Base-by-base conservation (phyloP, 2,888 invertebrate genomes). In the Chymomyza fuscimana region DNA sequence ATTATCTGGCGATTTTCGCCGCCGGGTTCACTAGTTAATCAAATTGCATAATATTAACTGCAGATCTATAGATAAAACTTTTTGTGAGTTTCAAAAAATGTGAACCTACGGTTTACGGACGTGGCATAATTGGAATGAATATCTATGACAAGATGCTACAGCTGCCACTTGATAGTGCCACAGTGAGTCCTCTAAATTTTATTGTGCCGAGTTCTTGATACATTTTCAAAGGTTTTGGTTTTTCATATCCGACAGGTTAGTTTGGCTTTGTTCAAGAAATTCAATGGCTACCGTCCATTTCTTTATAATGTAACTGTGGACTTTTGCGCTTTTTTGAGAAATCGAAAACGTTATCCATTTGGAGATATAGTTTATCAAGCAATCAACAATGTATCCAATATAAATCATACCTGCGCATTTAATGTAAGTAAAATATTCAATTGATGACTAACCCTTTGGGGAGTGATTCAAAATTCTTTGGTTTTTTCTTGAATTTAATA, bases 271-370 rank as follows among this genome's bases (percentile, higher is more conserved):
- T 73, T 69, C 50, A 78, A 75, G 52, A 79, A 74, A 52, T 74
- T 80, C 1, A 82, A 80, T 46, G 80, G 78, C 16, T 82, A 82
- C 70, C 77, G 54, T 0, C 74, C 82, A 0, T 79, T 69, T 52
- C 32, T 82, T 9, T 51, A 83, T 1, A 82, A 84, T 58, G 70
- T 73, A 19, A 77, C 70, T 6, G 15, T 78, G 0, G 82, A 82
- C 46, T 84, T 68, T 5, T 82, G 82, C 51, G 72, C 69, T 50
- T 82, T 78, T 54, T 72, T 82, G 73, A 66, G 72, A 9, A 81
- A 80, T 62, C 74, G 76, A 1, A 61, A 54, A 25, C 69, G 72
- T 0, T 69, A 81, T 65, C 12, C 63, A 5, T 58, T 85, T 9
- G 69, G 82, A 4, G 15, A 80, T 1, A 54, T 70, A 0, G 29